These are phyloP conservation scores for Aphidius colemani DNA, from an alignment of 2,888 invertebrate species.

Conservation along the genomic window DNA sequence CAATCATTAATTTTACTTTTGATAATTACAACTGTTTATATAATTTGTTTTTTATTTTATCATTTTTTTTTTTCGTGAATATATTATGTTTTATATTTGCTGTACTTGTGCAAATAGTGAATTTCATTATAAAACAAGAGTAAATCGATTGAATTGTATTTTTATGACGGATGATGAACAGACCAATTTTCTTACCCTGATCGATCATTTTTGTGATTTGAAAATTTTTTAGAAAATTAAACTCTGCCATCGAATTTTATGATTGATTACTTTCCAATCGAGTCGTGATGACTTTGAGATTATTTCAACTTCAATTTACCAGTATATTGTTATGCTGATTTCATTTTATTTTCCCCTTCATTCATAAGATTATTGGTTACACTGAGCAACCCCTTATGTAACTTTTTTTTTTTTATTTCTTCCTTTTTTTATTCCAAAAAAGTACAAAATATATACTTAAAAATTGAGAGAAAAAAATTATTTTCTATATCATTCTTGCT, in stretches of 20 bases:
- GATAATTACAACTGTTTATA: neutral
- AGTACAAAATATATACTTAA: neutral
- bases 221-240: constrained; percentile 47
- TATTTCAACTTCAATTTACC: constrained; percentile 22
- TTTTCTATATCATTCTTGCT: too few species aligned
- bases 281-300: constrained; percentile 26
- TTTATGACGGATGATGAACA: constrained; percentile 33
- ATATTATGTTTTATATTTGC: too few species aligned
- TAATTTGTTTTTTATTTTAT: constrained; percentile 9
- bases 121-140: too few species aligned
- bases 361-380: neutral
- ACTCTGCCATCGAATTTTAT: constrained; percentile 26
- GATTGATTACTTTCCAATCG: constrained; percentile 54
- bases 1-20: too few species aligned
- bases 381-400: too few species aligned
- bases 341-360: constrained; percentile 5
- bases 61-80: neutral
- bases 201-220: constrained; percentile 42
- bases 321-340: constrained; percentile 27
- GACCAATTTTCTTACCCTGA: constrained; percentile 37
- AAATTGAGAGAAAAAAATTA: neutral
- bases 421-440: too few species aligned
- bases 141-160: constrained; percentile 7
- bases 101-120: too few species aligned
- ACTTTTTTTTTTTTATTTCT: too few species aligned